Base-by-base conservation (phyloP, 2,797 vertebrate genomes). In the Phoeniculus purpureus region DNA sequence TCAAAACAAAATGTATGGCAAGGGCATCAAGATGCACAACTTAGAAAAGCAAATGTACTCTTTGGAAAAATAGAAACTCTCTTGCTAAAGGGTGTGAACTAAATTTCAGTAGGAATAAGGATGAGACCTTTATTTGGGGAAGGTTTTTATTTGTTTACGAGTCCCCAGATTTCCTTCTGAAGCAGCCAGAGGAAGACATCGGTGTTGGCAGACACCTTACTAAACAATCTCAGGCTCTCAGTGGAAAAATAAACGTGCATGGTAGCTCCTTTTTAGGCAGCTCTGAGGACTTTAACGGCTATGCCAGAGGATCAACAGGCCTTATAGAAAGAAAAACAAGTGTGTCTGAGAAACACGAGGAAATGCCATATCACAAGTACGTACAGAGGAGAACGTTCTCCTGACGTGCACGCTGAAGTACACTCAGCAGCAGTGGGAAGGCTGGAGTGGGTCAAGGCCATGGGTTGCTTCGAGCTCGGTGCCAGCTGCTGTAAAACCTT, bases 1-100 rank as follows among this genome's bases (percentile, higher is more conserved):
- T 90, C 68, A 87, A 82, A 93, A 54, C 25, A 81, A 90, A 86
- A 90, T 74, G 78, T 4, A 54, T 15, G 72, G 58, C 84, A 76
- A 88, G 45, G 25, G 50, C 60, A 80, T 55, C 1, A 11, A 87
- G 58, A 90, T 32, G 43, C 27, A 37, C 65, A 56, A 74, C 40
- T 64, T 0, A 1, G 85, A 91, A 83, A 84, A 84, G 58, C 54
- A 80, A 91, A 89, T 62, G 14, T 55, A 75, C 45, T 70, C 47
- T 62, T 8, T 75, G 50, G 34, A 70, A 62, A 84, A 79, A 81
- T 1, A 81, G 15, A 88, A 84, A 64, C 21, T 26, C 61, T 84
- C 50, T 50, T 76, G 87, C 74, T 78, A 59, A 75, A 81, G 56
- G 64, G 56, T 50, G 64, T 25, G 34, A 88, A 83, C 40, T 50